Base-by-base conservation (phyloP, 1,140 invertebrate species). In the Pentalonia nigronervosa region DNA sequence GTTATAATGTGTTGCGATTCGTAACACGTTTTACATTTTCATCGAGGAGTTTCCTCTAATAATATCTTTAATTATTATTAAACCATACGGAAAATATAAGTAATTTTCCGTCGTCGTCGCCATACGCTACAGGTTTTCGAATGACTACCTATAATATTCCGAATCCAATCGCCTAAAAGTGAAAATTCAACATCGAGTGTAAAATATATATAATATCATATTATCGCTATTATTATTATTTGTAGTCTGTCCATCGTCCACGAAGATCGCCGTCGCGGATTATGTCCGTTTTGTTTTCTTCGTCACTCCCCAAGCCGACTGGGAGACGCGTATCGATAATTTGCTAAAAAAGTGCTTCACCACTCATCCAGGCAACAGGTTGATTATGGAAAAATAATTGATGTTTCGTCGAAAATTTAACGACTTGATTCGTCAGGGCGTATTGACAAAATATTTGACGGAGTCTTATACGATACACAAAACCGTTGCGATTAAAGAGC, bases 151-250 rank as follows among this genome's bases (percentile, higher is more conserved):
- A n/a, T 92, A 92, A 92, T 84, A 25, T 20, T 84, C 91, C 91
- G 91, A 84, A 92, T 83, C 91, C 9, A 92, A 92, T 92, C n/a
- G 50, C 7, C 21, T 56, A 91, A 91, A 91, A 91, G 76, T 92
- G 60, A 92, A 81, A 81, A 92, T 83, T 48, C n/a, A 9, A n/a
- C 36, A 81, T 48, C 7, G 17, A n/a, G 30, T 76, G n/a, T 76
- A n/a, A 76, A 76, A 76, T 76, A 76, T 41, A 41, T 41, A 4
- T 41, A 41, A n/a, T 76, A 76, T n/a, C 21, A 41, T 47, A 45
- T 36, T 53, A 45, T 56, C 30, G 21, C 76, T 76, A 48, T 47
- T 21, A 34, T 91, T 76, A 11, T 47, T 20, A 14, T 53, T 60
- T 91, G 36, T 91, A 45, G 25, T 47, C 47, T 45, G 23, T 14